These are phyloP conservation scores for Antennarius maculatus DNA, from an alignment of 2,797 vertebrate genomes.

Conservation along the genomic window DNA sequence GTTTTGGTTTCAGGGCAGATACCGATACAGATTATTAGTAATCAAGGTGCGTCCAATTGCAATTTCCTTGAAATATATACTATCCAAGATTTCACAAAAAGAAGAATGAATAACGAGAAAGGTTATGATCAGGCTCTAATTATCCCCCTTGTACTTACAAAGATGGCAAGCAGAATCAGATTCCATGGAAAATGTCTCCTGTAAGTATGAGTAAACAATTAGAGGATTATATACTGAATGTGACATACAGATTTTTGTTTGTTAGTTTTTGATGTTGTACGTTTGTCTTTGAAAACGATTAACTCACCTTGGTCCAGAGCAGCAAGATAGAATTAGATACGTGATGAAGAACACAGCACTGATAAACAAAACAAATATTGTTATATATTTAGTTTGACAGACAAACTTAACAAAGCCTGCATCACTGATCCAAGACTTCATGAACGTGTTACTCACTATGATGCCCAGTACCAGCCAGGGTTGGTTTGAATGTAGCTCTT, in stretches of 20 bases:
- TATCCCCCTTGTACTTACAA: slow-evolving; percentile 83
- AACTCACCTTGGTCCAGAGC: slow-evolving; percentile 86
- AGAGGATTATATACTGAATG: neutral
- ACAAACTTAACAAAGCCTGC: neutral
- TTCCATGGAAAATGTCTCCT: slow-evolving; percentile 96
- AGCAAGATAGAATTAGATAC: slow-evolving; percentile 91
- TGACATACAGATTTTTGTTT: neutral
- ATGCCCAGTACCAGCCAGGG: slow-evolving; percentile 95
- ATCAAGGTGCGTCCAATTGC: too few relatives aligned
- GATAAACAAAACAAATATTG: slow-evolving; percentile 41
- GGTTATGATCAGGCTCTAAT: neutral
- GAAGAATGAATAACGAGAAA: too few relatives aligned
- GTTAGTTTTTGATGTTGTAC: neutral
- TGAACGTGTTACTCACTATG: slow-evolving; percentile 87
- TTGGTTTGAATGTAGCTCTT: slow-evolving; percentile 89
- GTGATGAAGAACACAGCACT: slow-evolving; percentile 92
- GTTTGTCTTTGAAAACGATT: too few relatives aligned
- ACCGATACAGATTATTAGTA: too few relatives aligned
- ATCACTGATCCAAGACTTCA: neutral
- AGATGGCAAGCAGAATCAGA: slow-evolving; percentile 89
- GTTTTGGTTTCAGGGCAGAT: too few relatives aligned
- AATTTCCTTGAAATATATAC: too few relatives aligned
- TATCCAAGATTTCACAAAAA: too few relatives aligned
- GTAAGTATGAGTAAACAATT: slow-evolving; percentile 22
- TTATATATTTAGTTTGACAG: slow-evolving; percentile 20